Evolutionary conservation across 2,888 invertebrate species (phyloP).

Genomic region (Sarcophaga caerulescens): DNA sequence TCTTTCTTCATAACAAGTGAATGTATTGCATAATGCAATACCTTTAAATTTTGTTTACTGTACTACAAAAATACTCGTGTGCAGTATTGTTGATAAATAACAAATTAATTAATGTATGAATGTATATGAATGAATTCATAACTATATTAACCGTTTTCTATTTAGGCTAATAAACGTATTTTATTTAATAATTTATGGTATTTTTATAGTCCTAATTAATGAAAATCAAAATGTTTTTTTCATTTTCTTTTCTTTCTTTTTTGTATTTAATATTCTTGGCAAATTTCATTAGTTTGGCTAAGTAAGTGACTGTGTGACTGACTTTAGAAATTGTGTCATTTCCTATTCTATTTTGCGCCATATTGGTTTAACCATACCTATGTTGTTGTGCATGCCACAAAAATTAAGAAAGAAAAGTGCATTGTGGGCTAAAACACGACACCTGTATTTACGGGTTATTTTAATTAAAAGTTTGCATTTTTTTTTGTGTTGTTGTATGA

Average conservation of each 20-base stretch:
- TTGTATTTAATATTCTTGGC: constrained; percentile 42
- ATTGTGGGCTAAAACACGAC: constrained; percentile 6
- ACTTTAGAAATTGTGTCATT: constrained; percentile 61
- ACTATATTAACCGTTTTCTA: constrained; percentile 26
- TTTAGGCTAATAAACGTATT: constrained; percentile 24
- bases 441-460: constrained; percentile 44
- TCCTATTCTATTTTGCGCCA: constrained; percentile 49
- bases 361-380: neutral
- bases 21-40: constrained; percentile 63
- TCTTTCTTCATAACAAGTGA: constrained; percentile 47
- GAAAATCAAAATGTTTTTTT: neutral
- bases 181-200: neutral
- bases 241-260: too few relatives aligned
- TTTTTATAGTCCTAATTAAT: neutral
- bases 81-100: neutral
- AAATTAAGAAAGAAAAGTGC: neutral
- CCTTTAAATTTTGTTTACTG: neutral
- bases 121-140: constrained; percentile 12
- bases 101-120: neutral
- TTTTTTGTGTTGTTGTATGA: neutral
- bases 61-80: neutral
- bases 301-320: constrained; percentile 19
- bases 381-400: neutral
- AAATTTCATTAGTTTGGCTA: constrained; percentile 7
- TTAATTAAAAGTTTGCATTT: constrained; percentile 6